Conservation (phyloP, 2,113 vertebrate species). For the Cebus imitator region DNA sequence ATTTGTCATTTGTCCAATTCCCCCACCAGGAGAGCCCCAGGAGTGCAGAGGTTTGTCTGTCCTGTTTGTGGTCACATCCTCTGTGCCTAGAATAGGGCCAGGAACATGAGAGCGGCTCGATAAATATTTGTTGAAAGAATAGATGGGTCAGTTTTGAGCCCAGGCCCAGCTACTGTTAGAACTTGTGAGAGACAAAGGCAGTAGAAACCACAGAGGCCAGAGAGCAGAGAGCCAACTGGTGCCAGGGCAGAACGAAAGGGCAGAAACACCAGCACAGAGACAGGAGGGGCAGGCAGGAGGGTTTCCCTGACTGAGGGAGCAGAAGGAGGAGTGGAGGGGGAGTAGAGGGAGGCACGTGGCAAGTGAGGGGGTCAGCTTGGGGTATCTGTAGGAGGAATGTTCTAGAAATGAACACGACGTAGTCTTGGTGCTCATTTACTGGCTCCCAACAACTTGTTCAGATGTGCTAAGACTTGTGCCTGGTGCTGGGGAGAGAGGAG, state of each 20-base stretch:
- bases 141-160: neutral
- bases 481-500: neutral
- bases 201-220: neutral
- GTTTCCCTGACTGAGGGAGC: too few relatives aligned
- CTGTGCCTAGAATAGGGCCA: too few relatives aligned
- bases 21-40: neutral
- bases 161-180: neutral
- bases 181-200: neutral
- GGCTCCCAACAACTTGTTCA: neutral
- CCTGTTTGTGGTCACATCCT: neutral
- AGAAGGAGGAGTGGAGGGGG: too few relatives aligned
- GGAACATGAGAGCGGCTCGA: neutral
- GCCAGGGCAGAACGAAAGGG: neutral
- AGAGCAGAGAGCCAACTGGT: neutral
- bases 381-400: neutral
- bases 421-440: neutral
- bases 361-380: neutral
- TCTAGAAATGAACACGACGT: neutral
- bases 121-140: neutral
- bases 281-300: neutral
- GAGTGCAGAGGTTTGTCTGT: neutral
- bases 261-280: neutral
- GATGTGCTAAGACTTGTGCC: rapidly evolving
- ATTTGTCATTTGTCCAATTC: neutral
- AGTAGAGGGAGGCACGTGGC: neutral